These are phyloP conservation scores for Ceraclea dissimilis DNA, from an alignment of 2,888 invertebrate genomes.

Conservation along the genomic window DNA sequence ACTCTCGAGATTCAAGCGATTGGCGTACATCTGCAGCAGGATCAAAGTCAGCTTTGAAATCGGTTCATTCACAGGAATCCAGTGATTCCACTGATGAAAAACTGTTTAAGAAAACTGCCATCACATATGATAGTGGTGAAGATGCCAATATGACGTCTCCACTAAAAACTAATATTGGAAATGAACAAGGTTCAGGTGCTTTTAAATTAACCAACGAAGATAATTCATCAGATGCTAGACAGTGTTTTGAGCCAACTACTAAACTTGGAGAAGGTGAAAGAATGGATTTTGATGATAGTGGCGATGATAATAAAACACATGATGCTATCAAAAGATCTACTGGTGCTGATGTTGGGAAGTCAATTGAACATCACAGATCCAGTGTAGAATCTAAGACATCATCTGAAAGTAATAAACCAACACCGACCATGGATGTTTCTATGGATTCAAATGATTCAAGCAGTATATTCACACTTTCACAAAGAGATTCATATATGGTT, in stretches of 20 bases:
- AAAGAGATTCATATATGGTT: conserved; percentile 35
- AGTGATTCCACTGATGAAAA: conserved; percentile 40
- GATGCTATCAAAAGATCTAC: conserved; percentile 18
- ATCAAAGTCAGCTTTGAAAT: conserved; percentile 34
- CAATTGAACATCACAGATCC: conserved; percentile 30
- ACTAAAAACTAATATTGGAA: conserved; percentile 6
- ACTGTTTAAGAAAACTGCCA: neutral
- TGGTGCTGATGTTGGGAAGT: conserved; percentile 11
- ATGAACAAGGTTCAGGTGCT: conserved; percentile 1
- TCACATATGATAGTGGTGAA: conserved; percentile 16
- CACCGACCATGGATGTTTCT: conserved; percentile 11
- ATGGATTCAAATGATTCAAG: conserved; percentile 28
- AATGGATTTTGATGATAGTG: conserved; percentile 16
- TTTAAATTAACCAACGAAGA: conserved; percentile 21
- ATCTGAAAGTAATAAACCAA: conserved; percentile 32
- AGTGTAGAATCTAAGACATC: conserved; percentile 38
- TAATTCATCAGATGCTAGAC: conserved; percentile 23
- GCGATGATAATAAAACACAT: conserved; percentile 16
- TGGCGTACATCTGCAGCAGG: conserved; percentile 33
- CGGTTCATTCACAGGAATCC: conserved; percentile 57
- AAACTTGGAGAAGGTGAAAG: conserved; percentile 1
- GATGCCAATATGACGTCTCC: conserved; percentile 10
- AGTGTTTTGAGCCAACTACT: conserved; percentile 19
- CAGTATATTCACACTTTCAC: conserved; percentile 32
- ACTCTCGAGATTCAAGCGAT: conserved; percentile 31